Evolutionary conservation across 1,140 invertebrate species (phyloP).

Genomic region (Drosophila chauvacae): DNA sequence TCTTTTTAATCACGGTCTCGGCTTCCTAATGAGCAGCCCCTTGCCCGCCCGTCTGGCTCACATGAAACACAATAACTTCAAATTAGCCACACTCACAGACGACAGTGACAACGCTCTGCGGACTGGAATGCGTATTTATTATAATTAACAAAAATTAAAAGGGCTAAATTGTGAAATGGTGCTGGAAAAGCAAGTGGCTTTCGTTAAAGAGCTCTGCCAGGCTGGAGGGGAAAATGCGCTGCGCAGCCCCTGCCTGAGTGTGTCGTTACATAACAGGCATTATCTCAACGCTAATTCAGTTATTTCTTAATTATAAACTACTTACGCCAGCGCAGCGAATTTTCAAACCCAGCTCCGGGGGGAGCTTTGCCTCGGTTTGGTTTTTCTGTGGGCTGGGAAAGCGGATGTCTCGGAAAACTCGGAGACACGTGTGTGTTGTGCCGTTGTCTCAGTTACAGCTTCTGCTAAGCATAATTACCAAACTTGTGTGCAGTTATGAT

Average conservation of each 20-base stretch:
- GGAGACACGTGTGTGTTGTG: slow-evolving; percentile 60
- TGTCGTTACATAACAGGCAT: slow-evolving; percentile 66
- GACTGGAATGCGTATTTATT: slow-evolving; percentile 60
- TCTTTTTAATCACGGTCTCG: slow-evolving; percentile 9
- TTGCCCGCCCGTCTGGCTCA: slow-evolving; percentile 7
- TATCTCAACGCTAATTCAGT: slow-evolving; percentile 84
- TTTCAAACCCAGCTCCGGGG: slow-evolving; percentile 52
- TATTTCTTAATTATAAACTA: slow-evolving; percentile 84
- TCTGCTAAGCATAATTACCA: slow-evolving; percentile 65
- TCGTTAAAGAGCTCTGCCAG: slow-evolving; percentile 49
- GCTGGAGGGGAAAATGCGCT: slow-evolving; percentile 18
- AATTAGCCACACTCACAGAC: slow-evolving; percentile 57
- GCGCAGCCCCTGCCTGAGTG: slow-evolving; percentile 36
- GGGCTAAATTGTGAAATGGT: slow-evolving; percentile 77
- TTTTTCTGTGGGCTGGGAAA: not conserved
- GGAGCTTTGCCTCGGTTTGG: slow-evolving; percentile 4
- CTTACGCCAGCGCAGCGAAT: slow-evolving; percentile 72
- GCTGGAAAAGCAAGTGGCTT: slow-evolving; percentile 67
- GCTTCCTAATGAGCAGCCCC: slow-evolving; percentile 31
- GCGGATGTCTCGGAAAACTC: slow-evolving; percentile 20
- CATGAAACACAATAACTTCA: slow-evolving; percentile 62
- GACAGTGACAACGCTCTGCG: slow-evolving; percentile 50
- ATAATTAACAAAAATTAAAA: slow-evolving; percentile 80
- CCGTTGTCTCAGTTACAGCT: slow-evolving; percentile 57
- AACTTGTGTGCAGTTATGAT: slow-evolving; percentile 68